These are phyloP conservation scores for Ceyx melanurus DNA, from an alignment of 2,113 vertebrate genomes.

Conservation along the genomic window DNA sequence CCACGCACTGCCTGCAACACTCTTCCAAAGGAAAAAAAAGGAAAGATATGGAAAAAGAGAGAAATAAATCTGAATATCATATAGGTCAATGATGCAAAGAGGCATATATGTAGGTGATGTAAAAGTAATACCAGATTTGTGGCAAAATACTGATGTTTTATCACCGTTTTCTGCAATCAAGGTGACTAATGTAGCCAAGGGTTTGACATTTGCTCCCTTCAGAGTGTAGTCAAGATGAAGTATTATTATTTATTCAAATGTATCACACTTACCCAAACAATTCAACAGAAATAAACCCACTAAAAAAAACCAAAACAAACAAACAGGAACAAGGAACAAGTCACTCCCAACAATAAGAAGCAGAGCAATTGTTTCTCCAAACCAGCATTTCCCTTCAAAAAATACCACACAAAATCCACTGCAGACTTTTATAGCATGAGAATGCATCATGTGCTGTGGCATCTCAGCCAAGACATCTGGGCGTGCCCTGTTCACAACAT, in stretches of 20 bases:
- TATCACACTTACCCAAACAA: background rate
- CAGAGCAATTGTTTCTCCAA: background rate
- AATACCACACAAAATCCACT: background rate
- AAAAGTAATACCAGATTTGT: background rate
- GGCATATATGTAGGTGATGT: background rate
- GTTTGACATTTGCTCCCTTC: background rate
- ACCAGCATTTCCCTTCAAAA: background rate
- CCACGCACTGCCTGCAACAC: background rate
- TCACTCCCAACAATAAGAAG: background rate
- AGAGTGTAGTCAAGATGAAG: background rate
- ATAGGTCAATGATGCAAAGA: background rate
- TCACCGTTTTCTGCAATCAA: background rate
- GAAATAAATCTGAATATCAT: background rate
- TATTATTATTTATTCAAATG: background rate
- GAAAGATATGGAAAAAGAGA: background rate
- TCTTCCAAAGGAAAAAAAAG: background rate
- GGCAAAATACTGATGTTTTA: background rate
- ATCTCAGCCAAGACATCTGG: background rate
- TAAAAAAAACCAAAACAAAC: background rate
- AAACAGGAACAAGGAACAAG: background rate
- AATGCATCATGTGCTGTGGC: background rate
- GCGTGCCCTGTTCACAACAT: background rate
- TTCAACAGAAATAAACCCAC: background rate
- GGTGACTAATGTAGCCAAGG: background rate
- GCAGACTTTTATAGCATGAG: background rate